Evolutionary conservation across 2,888 invertebrate species (phyloP).

Genomic region (Lepidochrysops patricia): DNA sequence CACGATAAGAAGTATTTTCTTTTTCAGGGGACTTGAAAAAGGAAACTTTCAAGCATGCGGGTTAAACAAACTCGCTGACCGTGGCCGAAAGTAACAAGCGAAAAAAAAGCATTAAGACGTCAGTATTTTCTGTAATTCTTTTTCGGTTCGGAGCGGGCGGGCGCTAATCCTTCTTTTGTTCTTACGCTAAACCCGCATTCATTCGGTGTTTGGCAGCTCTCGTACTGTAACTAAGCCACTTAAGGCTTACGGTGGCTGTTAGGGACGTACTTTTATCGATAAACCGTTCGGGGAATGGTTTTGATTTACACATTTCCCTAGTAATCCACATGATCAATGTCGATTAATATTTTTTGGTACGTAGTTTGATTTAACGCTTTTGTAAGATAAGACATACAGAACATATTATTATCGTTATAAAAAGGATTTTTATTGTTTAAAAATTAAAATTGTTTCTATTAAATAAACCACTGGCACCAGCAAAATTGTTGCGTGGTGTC

Average conservation of each 20-base stretch:
- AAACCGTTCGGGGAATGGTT: not conserved
- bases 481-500: too few species aligned
- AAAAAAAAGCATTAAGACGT: slow-evolving; percentile 27
- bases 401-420: too few species aligned
- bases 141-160: slow-evolving; percentile 34
- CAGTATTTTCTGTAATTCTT: slow-evolving; percentile 44
- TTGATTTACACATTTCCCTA: not conserved
- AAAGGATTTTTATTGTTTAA: too few species aligned
- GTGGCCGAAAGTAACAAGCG: slow-evolving; percentile 31
- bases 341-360: not conserved
- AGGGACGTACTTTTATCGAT: slow-evolving; percentile 17
- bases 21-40: not conserved
- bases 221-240: slow-evolving; percentile 68
- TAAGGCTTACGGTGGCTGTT: slow-evolving; percentile 39
- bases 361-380: too few species aligned
- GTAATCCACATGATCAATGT: not conserved
- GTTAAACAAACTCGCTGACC: slow-evolving; percentile 31
- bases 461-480: too few species aligned
- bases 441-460: too few species aligned
- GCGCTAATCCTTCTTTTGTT: slow-evolving; percentile 60
- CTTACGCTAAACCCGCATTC: slow-evolving; percentile 57
- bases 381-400: too few species aligned
- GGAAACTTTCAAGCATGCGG: slow-evolving; percentile 22
- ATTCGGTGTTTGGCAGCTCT: slow-evolving; percentile 56
- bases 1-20: not conserved